These are phyloP conservation scores for Limnephilus marmoratus DNA, from an alignment of 2,888 invertebrate species.

Conservation along the genomic window DNA sequence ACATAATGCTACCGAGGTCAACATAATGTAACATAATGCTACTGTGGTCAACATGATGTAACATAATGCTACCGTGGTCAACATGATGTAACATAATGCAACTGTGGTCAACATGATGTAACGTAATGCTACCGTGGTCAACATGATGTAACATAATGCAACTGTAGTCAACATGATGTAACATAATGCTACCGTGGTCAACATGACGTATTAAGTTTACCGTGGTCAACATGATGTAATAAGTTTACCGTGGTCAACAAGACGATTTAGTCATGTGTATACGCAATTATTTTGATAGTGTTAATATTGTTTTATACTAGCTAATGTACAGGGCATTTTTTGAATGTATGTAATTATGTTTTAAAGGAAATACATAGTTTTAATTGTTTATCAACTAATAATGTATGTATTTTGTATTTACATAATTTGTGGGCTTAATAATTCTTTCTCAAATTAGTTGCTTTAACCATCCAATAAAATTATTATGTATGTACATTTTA, in stretches of 20 bases:
- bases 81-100: too few species aligned
- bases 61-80: too few species aligned
- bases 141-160: too few species aligned
- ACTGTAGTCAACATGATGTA: too few species aligned
- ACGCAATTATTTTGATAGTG: slow-evolving; percentile 20
- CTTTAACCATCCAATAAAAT: not conserved
- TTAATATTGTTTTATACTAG: slow-evolving; percentile 7
- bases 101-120: too few species aligned
- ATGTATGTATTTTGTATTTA: not conserved
- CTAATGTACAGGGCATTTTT: slow-evolving; percentile 29
- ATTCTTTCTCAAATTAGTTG: not conserved
- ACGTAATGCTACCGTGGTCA: too few species aligned
- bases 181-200: too few species aligned
- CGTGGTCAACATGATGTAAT: not conserved
- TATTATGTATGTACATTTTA: not conserved
- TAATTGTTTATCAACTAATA: slow-evolving; percentile 15
- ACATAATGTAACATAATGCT: too few species aligned
- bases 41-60: too few species aligned
- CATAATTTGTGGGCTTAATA: not conserved
- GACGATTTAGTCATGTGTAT: not conserved
- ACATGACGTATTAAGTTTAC: too few species aligned
- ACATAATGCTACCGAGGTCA: too few species aligned
- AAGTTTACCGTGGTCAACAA: not conserved
- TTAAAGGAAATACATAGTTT: not conserved
- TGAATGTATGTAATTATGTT: slow-evolving; percentile 17